Conservation (phyloP, 2,888 invertebrate genomes). For the Periphyllus acericola region DNA sequence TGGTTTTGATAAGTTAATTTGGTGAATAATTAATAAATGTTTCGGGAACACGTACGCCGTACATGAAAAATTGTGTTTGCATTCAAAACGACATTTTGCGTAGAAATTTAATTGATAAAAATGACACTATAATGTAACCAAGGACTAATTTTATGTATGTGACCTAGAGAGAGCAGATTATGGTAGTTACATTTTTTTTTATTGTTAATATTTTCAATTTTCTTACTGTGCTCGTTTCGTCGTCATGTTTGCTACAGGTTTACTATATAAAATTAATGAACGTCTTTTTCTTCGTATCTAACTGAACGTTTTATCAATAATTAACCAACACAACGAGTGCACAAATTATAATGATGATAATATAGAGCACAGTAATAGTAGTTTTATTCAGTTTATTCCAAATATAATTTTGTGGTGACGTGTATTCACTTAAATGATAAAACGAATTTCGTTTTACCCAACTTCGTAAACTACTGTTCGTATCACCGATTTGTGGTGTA, state of each 20-base stretch:
- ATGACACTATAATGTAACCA: constrained; percentile 24
- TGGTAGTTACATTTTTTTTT: constrained; percentile 15
- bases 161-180: constrained; percentile 45
- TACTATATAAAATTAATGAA: background rate
- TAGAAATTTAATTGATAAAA: constrained; percentile 51
- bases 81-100: constrained; percentile 38
- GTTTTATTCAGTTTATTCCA: background rate
- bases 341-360: background rate
- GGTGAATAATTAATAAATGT: constrained; percentile 46
- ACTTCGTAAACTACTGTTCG: background rate
- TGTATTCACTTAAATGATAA: background rate
- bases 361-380: background rate
- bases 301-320: constrained; percentile 21
- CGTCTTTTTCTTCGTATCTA: background rate
- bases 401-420: background rate
- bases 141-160: constrained; percentile 53
- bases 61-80: background rate
- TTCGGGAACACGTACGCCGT: background rate
- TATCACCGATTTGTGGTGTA: background rate
- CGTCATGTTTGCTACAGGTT: background rate
- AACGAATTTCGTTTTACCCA: background rate
- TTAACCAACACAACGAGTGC: constrained; percentile 19
- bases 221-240: background rate
- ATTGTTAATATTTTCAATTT: constrained; percentile 36
- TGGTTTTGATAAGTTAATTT: constrained; percentile 41